Evolutionary conservation across 2,888 invertebrate genomes (phyloP), one percentile per base, ranked within the genome.

Genomic region (Drosophila kokeensis): DNA sequence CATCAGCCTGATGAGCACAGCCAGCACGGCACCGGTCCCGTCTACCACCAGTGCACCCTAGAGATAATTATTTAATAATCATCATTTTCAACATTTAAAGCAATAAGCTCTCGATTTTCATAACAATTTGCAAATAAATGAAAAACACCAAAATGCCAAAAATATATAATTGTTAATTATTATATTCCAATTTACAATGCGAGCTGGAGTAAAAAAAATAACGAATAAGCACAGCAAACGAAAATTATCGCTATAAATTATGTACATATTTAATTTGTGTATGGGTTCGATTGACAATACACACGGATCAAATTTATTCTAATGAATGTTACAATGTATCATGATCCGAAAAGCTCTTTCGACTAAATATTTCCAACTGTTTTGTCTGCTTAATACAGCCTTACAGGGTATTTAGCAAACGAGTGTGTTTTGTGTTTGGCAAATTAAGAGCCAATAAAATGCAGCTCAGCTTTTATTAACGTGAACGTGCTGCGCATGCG

Each of bases 1-100:
- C 30, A 92, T 93, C 3, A 93, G 92, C 69, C 84, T 93, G 42
- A 92, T 90, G 77, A 91, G 89, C 75, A 87, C 81, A 30, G 13
- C 54, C 15, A 29, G 0, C 21, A 48, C 30, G 7, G 7, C 49
- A 34, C 4, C 54, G 15, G 24, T 40, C 5, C 21, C 42, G 18
- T 10, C 54, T 5, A 21, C 40, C 64, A 2, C 15, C 49, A 50
- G 7, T 45, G 27, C 45, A 40, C 18, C 52, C 10, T 49, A 61
- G 11, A 7, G 29, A 5, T 80, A 75, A 21, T 30, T 54, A n/a
- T 24, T 30, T 36, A 5, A 13, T 21, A 21, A 21, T 13, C 27
- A 18, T 38, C 18, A 53, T 58, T 15, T 8, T 30, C 21, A 24
- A 36, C 36, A 29, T 30, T 63, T 49, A 8, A 49, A 36, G 34